Evolutionary conservation across 2,113 vertebrate species (phyloP).

Genomic region (Micromys minutus): DNA sequence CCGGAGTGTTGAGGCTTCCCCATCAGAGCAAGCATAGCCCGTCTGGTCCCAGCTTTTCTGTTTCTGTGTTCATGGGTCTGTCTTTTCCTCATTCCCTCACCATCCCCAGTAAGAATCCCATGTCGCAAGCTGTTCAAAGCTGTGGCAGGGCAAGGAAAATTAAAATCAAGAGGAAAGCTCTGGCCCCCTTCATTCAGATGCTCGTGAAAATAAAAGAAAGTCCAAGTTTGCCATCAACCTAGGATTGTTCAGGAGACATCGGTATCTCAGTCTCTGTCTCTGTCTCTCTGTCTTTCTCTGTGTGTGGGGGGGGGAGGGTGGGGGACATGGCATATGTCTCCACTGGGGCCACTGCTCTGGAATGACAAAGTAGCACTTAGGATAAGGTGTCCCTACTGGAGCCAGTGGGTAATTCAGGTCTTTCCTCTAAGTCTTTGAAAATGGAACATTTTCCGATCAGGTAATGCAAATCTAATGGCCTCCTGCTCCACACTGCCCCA

Average conservation of each 20-base stretch:
- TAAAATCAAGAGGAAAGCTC: neutral
- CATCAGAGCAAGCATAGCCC: neutral
- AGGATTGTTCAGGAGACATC: neutral
- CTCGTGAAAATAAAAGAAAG: neutral
- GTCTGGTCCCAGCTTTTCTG: neutral
- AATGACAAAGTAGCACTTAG: neutral
- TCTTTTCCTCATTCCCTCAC: neutral
- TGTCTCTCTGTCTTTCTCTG: too few species aligned
- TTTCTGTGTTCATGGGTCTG: neutral
- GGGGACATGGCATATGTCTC: neutral
- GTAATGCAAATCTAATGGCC: neutral
- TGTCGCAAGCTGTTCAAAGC: neutral
- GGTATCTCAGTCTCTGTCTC: neutral
- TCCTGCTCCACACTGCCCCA: accelerated
- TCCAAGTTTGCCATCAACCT: neutral
- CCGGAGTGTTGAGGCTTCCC: too few species aligned
- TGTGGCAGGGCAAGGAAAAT: neutral
- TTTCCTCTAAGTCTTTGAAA: neutral
- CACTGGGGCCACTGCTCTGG: accelerated
- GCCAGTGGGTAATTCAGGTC: neutral
- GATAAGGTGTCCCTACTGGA: neutral
- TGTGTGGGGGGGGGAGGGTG: too few species aligned
- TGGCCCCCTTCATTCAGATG: accelerated
- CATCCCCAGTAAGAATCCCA: neutral
- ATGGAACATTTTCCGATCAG: neutral